These are phyloP conservation scores for Leucophenga montana DNA, from an alignment of 2,888 invertebrate genomes.

Conservation along the genomic window DNA sequence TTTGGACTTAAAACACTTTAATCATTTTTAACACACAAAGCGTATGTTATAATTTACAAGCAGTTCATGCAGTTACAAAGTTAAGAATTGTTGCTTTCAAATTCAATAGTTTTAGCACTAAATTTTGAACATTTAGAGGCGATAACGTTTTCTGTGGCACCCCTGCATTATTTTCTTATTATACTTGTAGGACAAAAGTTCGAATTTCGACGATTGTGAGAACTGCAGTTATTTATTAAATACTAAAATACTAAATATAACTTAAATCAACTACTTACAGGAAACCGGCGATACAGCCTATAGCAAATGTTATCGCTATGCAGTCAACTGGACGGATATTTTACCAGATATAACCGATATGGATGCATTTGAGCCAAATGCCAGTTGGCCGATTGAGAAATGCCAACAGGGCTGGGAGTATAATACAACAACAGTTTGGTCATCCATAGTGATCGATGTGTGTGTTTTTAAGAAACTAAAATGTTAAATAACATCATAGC, in stretches of 20 bases:
- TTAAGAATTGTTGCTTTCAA: too few species aligned
- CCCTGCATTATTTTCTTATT: too few species aligned
- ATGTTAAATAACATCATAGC: slow-evolving; percentile 23
- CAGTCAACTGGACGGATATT: slow-evolving; percentile 81
- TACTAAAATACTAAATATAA: background rate
- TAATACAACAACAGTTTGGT: slow-evolving; percentile 79
- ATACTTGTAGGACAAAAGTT: too few species aligned
- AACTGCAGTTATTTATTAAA: too few species aligned
- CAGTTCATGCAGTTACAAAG: too few species aligned
- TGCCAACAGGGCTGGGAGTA: slow-evolving; percentile 88
- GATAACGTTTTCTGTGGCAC: too few species aligned
- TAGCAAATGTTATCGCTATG: slow-evolving; percentile 83
- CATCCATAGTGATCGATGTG: slow-evolving; percentile 90
- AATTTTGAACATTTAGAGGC: too few species aligned
- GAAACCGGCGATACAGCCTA: slow-evolving; percentile 74
- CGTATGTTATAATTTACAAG: too few species aligned
- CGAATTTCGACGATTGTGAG: too few species aligned
- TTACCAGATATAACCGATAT: slow-evolving; percentile 65
- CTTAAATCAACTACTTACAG: slow-evolving; percentile 42
- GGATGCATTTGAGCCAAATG: slow-evolving; percentile 73
- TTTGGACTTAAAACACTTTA: too few species aligned
- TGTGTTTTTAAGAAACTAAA: slow-evolving; percentile 64
- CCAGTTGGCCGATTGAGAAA: slow-evolving; percentile 78
- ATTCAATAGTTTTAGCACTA: too few species aligned
- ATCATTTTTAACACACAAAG: too few species aligned